Percentiles rank a stretch among this genome's conserved stretches.
Conservation (phyloP, 2,888 invertebrate species). For the Melangyna quadrimaculata region DNA sequence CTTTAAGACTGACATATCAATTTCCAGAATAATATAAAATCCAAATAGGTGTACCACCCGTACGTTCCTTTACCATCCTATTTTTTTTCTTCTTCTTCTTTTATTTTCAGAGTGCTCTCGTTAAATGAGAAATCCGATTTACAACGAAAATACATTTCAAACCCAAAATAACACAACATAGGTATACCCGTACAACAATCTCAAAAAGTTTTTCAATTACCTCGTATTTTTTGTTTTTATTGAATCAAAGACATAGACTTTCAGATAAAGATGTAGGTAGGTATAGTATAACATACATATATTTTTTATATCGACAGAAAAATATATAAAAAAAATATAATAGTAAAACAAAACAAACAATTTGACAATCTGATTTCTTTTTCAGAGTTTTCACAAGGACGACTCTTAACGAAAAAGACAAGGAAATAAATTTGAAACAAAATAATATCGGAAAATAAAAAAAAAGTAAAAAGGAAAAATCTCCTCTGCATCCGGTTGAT, state of each 20-base stretch:
- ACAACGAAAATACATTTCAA: slow-evolving; percentile 39
- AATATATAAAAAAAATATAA: not conserved
- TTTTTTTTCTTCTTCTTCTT: not conserved
- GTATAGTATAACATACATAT: not conserved
- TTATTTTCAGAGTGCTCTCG: slow-evolving; percentile 16
- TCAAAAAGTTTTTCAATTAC: slow-evolving; percentile 69
- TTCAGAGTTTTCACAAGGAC: slow-evolving; percentile 42
- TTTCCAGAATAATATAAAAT: not conserved
- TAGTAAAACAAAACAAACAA: slow-evolving; percentile 51
- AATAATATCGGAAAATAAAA: not conserved
- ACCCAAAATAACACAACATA: slow-evolving; percentile 37
- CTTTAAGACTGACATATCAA: not conserved
- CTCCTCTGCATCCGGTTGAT: not conserved
- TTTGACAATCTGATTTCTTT: slow-evolving; percentile 66
- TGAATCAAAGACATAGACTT: slow-evolving; percentile 19
- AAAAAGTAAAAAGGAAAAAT: slow-evolving; percentile 2
- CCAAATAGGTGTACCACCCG: not conserved
- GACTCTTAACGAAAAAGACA: slow-evolving; percentile 44
- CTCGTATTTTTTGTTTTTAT: slow-evolving; percentile 32
- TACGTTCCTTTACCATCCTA: not conserved
- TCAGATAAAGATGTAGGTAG: slow-evolving; percentile 18
- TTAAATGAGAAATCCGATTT: slow-evolving; percentile 26
- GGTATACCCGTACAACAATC: slow-evolving; percentile 53
- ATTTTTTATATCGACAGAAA: slow-evolving; percentile 39
- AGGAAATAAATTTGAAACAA: slow-evolving; percentile 41